Percentiles rank a stretch among this genome's conserved stretches.
Conservation (phyloP, 1,140 invertebrate species). For the Drosophila pseudoobscura region DNA sequence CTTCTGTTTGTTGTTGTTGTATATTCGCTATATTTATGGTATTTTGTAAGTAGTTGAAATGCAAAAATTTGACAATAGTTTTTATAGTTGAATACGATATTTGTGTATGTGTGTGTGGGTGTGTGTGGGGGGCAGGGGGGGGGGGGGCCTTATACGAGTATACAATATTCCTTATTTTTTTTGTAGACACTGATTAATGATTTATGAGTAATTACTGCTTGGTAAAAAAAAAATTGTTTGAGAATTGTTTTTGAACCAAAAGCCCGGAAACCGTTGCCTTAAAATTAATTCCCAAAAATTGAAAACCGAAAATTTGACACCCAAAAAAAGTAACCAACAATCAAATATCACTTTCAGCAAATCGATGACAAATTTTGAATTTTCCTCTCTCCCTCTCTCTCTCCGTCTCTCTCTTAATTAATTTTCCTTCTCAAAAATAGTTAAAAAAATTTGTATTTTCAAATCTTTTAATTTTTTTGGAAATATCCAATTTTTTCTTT, state of each 20-base stretch:
- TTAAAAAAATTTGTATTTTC: slow-evolving; percentile 49
- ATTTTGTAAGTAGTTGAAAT: slow-evolving; percentile 66
- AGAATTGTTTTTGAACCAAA: neutral
- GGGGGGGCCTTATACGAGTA: too few relatives aligned
- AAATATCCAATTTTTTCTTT: slow-evolving; percentile 21
- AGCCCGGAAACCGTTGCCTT: slow-evolving; percentile 45
- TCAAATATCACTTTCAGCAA: slow-evolving; percentile 76
- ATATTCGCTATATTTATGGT: slow-evolving; percentile 17
- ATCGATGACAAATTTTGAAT: slow-evolving; percentile 75
- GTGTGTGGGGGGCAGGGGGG: too few relatives aligned
- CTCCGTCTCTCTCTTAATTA: neutral
- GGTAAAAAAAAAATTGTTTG: neutral
- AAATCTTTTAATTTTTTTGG: slow-evolving; percentile 4
- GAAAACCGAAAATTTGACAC: slow-evolving; percentile 58
- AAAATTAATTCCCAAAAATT: slow-evolving; percentile 23
- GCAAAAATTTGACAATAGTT: slow-evolving; percentile 72
- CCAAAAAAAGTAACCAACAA: slow-evolving; percentile 70
- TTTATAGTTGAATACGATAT: slow-evolving; percentile 55
- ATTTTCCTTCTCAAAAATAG: slow-evolving; percentile 49
- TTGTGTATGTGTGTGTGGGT: slow-evolving; percentile 8
- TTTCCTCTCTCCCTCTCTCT: slow-evolving; percentile 20
- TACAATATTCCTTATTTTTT: slow-evolving; percentile 20
- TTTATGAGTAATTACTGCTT: slow-evolving; percentile 34
- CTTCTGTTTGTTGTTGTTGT: neutral
- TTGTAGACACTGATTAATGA: slow-evolving; percentile 46